Base-by-base conservation (phyloP, 2,888 invertebrate species). In the Tethea ocularis region DNA sequence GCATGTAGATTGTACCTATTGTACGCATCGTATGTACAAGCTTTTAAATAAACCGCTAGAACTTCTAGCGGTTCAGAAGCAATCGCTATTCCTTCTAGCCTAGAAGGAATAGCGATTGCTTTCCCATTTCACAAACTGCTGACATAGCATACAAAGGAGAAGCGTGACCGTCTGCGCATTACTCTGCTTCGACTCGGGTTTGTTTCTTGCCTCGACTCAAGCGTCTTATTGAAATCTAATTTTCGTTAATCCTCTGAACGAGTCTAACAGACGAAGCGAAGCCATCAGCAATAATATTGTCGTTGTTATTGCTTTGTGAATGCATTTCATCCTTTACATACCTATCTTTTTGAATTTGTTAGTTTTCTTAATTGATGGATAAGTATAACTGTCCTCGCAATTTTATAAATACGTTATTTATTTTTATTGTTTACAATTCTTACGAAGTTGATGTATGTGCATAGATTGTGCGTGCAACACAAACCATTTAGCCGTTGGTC, bases 201-300 rank as follows among this genome's bases (percentile, higher is more conserved):
- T 86, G 86, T 85, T 82, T 80, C 83, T 75, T 82, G 83, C 78
- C 78, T 77, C 83, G 86, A 75, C 82, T 86, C 88, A 87, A 88
- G 82, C 90, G 87, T 91, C 90, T 91, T 91, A 91, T 91, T 91
- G 92, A 91, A 92, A 92, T 91, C 88, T 89, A 91, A 91, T 92
- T 91, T 91, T 90, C 89, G 87, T 82, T 91, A 91, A 91, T 91
- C 91, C 89, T 72, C 73, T 66, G 78, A 83, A 86, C 86, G 83
- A 86, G 80, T 76, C 76, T 72, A 77, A 80, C 74, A 72, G 75
- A 66, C 79, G 66, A 74, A 69, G 72, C 74, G 69, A 73, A 81
- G 79, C 81, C 82, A 82, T 83, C 83, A 77, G 83, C 78, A 80
- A 84, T 84, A 84, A 80, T 84, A 85, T 85, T 83, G 82, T 86